phyloP scores from a whole-genome alignment of 2,113 vertebrate genomes.

The Erpornis zantholeuca region DNA sequence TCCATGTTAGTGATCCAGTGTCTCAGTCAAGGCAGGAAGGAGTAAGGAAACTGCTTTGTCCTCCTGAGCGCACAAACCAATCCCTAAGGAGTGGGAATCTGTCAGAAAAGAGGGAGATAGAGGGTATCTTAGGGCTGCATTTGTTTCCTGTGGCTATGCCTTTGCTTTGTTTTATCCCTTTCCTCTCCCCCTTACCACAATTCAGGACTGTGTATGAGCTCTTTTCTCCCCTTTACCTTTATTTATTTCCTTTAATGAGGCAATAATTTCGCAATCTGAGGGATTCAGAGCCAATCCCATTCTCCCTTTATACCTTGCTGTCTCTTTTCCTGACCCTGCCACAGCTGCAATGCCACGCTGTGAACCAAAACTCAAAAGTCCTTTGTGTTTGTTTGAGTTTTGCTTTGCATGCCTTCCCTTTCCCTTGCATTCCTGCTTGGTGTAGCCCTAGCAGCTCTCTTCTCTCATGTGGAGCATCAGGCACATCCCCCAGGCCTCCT shows the following conservation, averaged over 20 bases:
- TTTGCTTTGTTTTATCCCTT: background rate
- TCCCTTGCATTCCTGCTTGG: background rate
- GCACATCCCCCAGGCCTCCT: background rate
- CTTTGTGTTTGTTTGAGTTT: background rate
- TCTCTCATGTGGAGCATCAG: background rate
- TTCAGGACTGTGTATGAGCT: background rate
- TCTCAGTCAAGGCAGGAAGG: background rate
- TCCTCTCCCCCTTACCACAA: background rate
- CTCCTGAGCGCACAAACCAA: background rate
- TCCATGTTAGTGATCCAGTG: background rate
- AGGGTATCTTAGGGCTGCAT: background rate
- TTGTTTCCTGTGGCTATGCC: constrained; percentile 9
- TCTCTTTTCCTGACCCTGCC: background rate
- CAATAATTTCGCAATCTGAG: background rate
- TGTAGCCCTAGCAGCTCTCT: background rate
- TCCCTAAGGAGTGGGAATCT: background rate
- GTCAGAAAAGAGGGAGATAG: background rate
- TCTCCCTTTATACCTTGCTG: background rate
- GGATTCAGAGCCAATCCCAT: background rate
- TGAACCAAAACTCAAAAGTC: background rate
- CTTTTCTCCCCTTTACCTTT: background rate
- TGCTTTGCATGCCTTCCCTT: background rate
- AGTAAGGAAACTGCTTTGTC: background rate
- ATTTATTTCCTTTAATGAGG: background rate
- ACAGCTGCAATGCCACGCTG: background rate